Conservation (phyloP, 2,888 invertebrate species). For the Drosophila neonasuta region DNA sequence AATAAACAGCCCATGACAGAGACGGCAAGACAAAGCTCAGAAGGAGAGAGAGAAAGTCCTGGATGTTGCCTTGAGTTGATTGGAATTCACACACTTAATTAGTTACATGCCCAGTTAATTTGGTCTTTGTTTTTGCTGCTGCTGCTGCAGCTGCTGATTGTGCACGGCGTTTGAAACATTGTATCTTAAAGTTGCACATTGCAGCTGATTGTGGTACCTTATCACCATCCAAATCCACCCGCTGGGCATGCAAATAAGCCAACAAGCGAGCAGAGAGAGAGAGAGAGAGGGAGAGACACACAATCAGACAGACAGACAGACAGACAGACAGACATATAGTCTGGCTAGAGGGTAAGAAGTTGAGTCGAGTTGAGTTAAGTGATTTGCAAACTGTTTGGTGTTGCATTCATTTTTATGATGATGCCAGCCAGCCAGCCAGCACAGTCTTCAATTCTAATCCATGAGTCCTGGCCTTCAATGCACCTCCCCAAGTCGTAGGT, state of each 20-base stretch:
- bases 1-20: slow-evolving; percentile 48
- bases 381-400: slow-evolving; percentile 48
- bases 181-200: slow-evolving; percentile 56
- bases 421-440: slow-evolving; percentile 2
- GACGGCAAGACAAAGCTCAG: slow-evolving; percentile 10
- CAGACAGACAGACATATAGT: background rate
- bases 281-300: too few relatives aligned
- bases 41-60: background rate
- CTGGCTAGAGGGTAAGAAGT: background rate
- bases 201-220: slow-evolving; percentile 28
- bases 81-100: slow-evolving; percentile 77
- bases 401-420: slow-evolving; percentile 33
- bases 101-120: slow-evolving; percentile 62
- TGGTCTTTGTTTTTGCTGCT: slow-evolving; percentile 42
- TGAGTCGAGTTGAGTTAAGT: slow-evolving; percentile 32
- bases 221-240: slow-evolving; percentile 11
- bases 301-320: background rate
- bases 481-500: slow-evolving; percentile 16
- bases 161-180: slow-evolving; percentile 35
- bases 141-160: slow-evolving; percentile 42
- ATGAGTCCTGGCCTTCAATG: slow-evolving; percentile 28
- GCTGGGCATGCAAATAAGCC: slow-evolving; percentile 55
- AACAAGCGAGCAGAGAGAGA: slow-evolving; percentile 14
- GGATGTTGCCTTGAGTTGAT: slow-evolving; percentile 49
- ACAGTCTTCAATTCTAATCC: slow-evolving; percentile 24